Conservation (phyloP, 1,140 invertebrate genomes). For the Brachionus rubens region DNA sequence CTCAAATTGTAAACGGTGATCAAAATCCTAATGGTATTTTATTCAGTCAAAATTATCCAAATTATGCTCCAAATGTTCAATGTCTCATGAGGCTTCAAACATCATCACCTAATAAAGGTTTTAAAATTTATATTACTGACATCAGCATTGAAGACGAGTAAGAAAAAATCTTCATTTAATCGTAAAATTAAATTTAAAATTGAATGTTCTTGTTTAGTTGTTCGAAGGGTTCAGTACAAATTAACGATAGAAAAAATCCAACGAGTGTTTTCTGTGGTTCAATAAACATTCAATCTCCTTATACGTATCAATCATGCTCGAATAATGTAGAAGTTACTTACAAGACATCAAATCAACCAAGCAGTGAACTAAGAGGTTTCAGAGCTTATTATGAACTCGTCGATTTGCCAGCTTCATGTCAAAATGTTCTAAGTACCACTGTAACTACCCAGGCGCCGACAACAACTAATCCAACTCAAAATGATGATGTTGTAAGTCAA, state of each 20-base stretch:
- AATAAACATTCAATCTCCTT: not conserved
- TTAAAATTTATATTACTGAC: constrained; percentile 27
- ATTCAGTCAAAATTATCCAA: constrained; percentile 19
- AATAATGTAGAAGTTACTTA: not conserved
- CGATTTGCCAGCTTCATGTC: constrained; percentile 9
- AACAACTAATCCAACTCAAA: not conserved
- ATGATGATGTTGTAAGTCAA: constrained; percentile 40
- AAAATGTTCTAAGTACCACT: not conserved
- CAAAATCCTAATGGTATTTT: not conserved
- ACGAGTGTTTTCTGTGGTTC: not conserved
- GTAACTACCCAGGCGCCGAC: not conserved
- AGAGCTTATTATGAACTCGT: constrained; percentile 6
- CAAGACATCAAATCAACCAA: not conserved
- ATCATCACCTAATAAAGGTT: not conserved
- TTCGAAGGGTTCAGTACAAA: constrained; percentile 1
- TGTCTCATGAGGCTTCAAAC: not conserved
- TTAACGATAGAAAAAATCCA: constrained; percentile 16
- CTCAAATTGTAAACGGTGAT: not conserved
- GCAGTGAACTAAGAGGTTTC: not conserved
- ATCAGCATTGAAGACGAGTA: constrained; percentile 17
- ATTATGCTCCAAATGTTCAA: not conserved
- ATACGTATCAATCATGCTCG: not conserved
- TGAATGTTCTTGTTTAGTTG: not conserved
- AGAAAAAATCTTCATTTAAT: not conserved
- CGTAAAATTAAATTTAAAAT: not conserved